Percentiles rank a stretch among this genome's conserved stretches.
These are phyloP conservation scores for Ardeotis arabs DNA, from an alignment of 2,113 vertebrate genomes.

Conservation along the genomic window DNA sequence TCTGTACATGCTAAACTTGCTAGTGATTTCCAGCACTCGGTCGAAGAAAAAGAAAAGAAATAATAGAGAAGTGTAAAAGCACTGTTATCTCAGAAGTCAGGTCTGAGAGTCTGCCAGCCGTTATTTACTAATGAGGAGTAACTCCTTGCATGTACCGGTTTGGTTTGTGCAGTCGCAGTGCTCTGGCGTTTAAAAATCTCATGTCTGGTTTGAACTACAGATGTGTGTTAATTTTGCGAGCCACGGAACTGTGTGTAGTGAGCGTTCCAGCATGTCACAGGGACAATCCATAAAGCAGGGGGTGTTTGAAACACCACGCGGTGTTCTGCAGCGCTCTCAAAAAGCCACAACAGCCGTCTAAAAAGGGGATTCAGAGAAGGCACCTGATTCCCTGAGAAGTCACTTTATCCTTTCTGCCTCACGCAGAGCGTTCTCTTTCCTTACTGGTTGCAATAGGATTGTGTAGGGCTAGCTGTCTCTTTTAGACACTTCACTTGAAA, in stretches of 20 bases:
- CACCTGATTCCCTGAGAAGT: not conserved
- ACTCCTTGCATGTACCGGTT: not conserved
- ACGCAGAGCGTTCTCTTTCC: not conserved
- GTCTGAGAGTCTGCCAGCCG: not conserved
- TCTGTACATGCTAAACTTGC: not conserved
- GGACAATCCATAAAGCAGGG: not conserved
- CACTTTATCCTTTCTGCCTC: not conserved
- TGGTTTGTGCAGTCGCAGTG: not conserved
- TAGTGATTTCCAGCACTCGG: not conserved
- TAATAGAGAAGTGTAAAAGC: not conserved
- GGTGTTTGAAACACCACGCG: not conserved
- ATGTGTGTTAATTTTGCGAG: not conserved
- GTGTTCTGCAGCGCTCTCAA: not conserved
- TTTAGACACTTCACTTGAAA: not conserved
- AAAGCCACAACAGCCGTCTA: rapidly evolving
- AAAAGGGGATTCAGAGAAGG: not conserved
- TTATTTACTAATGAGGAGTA: slow-evolving; percentile 1
- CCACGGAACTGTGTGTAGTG: not conserved
- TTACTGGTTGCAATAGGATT: not conserved
- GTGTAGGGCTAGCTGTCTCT: not conserved
- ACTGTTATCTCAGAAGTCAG: not conserved
- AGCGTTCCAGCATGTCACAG: not conserved
- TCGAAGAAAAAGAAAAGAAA: not conserved
- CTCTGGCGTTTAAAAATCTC: not conserved
- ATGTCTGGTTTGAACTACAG: not conserved